Percentiles rank a stretch among this genome's conserved stretches.
Conservation (phyloP, 2,797 vertebrate species). For the Acanthurus leucopareius region DNA sequence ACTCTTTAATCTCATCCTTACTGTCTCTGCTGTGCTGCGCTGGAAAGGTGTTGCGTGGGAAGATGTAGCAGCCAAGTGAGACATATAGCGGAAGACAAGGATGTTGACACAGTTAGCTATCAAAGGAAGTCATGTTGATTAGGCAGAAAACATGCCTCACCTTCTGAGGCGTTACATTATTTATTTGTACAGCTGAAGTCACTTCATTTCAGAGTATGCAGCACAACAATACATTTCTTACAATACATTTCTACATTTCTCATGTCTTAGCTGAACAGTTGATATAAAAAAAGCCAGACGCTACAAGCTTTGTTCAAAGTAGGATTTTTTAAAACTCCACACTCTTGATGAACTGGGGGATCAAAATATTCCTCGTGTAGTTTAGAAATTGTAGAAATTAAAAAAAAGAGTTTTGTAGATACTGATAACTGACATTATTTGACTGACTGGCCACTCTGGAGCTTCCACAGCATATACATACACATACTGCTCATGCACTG, state of each 20-base stretch:
- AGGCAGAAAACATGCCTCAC: conserved; percentile 65
- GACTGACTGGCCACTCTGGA: too few species aligned
- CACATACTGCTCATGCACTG: too few species aligned
- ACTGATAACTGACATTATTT: too few species aligned
- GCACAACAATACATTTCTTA: neutral
- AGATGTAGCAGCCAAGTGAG: conserved; percentile 51
- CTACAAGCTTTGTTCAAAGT: conserved; percentile 2
- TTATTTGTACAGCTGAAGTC: conserved; percentile 52
- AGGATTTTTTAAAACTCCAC: neutral
- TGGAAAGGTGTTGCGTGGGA: conserved; percentile 47
- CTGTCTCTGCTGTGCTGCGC: conserved; percentile 24
- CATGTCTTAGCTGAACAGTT: conserved; percentile 38
- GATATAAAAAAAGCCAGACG: conserved; percentile 9
- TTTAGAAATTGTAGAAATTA: too few species aligned
- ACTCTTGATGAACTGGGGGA: neutral
- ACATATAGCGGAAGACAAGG: conserved; percentile 33
- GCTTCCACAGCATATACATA: too few species aligned
- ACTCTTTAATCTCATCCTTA: conserved; percentile 55
- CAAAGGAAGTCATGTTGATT: conserved; percentile 73
- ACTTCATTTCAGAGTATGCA: conserved; percentile 21
- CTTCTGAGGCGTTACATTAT: conserved; percentile 57
- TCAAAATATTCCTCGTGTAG: too few species aligned
- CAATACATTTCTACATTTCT: conserved; percentile 11
- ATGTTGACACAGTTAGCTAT: conserved; percentile 71
- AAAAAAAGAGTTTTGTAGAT: too few species aligned